Evolutionary conservation across 2,888 invertebrate genomes (phyloP), one percentile per base, ranked within the genome.

Genomic region (Ligdia adustata): DNA sequence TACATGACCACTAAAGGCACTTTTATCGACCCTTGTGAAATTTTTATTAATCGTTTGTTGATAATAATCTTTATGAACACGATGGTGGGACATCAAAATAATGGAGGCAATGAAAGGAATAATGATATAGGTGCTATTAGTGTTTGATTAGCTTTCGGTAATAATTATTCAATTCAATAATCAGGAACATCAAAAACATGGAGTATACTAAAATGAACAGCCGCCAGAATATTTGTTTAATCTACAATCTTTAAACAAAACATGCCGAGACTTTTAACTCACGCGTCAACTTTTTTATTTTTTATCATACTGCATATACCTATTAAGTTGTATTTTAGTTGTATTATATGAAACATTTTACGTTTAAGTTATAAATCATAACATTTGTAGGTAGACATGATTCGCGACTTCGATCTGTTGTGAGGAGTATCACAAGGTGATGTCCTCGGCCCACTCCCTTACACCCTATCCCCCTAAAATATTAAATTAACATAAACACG

Each of bases 401-500:
- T 18, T 24, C 29, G 35, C 45, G 41, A 52, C 40, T 48, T 34
- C 45, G 44, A 48, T 48, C 43, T 9, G 15, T 37, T 43, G 22
- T 31, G 32, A 20, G 43, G 52, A 41, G 53, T 55, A 52, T 52
- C 48, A 35, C 58, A 58, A 55, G 58, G 55, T 34, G 29, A 38
- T 35, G 33, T 32, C 38, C 44, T 34, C 41, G 44, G 55, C 53
- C 55, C 55, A 35, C 48, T 52, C 14, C 34, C 31, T 7, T n/a
- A 35, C 49, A 20, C 50, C 50, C 62, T 57, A 44, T 46, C 55
- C 51, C 75, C 72, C 75, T 67, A 52, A 72, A 74, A 78, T 82
- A 82, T 82, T 85, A 83, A 82, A 85, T 86, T 85, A 86, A 82
- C 86, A 84, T 82, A 82, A 82, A 83, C 76, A 80, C 66, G 62